Evolutionary conservation across 2,888 invertebrate species (phyloP).

Genomic region (Hirudinaria manillensis): DNA sequence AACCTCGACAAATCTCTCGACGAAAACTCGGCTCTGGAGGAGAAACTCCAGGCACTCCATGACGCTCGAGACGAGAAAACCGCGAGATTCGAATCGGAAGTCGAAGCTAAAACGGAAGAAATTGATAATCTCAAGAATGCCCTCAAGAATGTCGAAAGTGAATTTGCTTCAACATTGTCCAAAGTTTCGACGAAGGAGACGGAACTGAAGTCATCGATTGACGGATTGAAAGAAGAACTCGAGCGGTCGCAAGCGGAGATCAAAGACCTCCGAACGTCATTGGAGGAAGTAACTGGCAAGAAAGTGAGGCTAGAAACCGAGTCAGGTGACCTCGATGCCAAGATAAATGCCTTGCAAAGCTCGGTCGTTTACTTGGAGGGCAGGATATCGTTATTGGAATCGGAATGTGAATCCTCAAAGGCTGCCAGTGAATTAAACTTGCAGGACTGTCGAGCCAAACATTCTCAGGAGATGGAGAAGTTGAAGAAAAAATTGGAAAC

Average conservation of each 20-base stretch:
- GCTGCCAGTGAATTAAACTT: not conserved
- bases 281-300: no score
- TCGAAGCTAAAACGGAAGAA: not conserved
- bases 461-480: not conserved
- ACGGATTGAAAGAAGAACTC: no score
- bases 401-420: no score
- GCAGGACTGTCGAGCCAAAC: no score
- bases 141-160: not conserved
- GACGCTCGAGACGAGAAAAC: slow-evolving; percentile 1
- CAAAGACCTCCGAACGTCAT: no score
- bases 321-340: no score
- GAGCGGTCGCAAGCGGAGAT: no score
- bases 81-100: not conserved
- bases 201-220: not conserved
- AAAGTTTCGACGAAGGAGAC: not conserved
- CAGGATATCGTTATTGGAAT: no score
- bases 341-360: no score
- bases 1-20: not conserved
- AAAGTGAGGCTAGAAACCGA: no score
- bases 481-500: not conserved
- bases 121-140: not conserved
- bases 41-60: not conserved
- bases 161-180: not conserved
- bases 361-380: no score
- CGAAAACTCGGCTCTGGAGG: not conserved